These are phyloP conservation scores for Dysidea cf. avara DNA, from an alignment of 37 sponge, comb jelly and placozoan species.

Conservation along the genomic window DNA sequence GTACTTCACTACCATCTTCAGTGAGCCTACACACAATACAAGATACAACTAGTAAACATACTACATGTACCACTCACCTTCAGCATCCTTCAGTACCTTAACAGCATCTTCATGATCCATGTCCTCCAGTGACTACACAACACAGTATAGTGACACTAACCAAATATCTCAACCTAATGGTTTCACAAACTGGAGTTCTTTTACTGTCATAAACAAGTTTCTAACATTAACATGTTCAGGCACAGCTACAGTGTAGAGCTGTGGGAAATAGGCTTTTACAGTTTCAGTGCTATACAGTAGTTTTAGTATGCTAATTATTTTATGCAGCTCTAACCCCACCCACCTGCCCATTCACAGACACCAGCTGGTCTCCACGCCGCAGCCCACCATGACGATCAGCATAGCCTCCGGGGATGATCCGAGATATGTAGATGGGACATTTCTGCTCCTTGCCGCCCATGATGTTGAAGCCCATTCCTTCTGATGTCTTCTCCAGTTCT, in stretches of 20 bases:
- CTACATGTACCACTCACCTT: constrained; percentile 43
- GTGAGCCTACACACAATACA: constrained; percentile 37
- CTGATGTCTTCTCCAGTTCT: constrained; percentile 83
- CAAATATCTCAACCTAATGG: too few species aligned
- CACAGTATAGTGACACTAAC: too few species aligned
- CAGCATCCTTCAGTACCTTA: constrained; percentile 82
- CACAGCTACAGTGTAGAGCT: neutral
- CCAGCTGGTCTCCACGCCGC: constrained; percentile 85
- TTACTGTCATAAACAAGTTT: too few species aligned
- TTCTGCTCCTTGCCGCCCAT: constrained; percentile 97
- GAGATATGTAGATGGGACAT: constrained; percentile 91
- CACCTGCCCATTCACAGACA: constrained; percentile 89
- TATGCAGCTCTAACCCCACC: too few species aligned
- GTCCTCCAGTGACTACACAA: constrained; percentile 70
- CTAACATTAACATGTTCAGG: neutral
- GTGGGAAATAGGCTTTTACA: too few species aligned
- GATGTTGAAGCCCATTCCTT: constrained; percentile 93
- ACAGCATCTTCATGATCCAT: constrained; percentile 84
- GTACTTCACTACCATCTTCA: constrained; percentile 83
- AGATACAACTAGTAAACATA: neutral
- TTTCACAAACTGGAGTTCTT: too few species aligned
- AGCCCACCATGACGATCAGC: constrained; percentile 78
- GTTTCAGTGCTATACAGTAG: too few species aligned
- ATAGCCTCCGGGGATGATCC: constrained; percentile 90
- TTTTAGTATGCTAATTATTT: too few species aligned